Conservation (phyloP, 2,113 vertebrate genomes). For the Megaceryle maxima region DNA sequence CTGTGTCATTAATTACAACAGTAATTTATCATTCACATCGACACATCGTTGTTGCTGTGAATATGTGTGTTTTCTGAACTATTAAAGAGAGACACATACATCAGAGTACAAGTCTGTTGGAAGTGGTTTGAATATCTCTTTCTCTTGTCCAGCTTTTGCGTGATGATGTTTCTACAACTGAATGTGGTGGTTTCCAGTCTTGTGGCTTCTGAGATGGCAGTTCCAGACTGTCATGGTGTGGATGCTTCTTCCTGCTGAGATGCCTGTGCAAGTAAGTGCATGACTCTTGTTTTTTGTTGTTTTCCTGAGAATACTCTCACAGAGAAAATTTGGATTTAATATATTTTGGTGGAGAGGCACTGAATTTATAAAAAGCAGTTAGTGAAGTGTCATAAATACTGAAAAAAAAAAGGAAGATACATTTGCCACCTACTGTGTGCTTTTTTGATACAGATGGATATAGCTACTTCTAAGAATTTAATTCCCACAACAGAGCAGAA, state of each 20-base stretch:
- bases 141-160: background rate
- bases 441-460: background rate
- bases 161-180: background rate
- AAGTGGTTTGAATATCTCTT: background rate
- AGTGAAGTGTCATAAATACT: background rate
- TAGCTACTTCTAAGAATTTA: background rate
- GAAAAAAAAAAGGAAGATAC: background rate
- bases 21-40: background rate
- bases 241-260: background rate
- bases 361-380: background rate
- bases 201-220: background rate
- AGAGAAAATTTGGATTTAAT: background rate
- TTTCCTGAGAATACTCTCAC: background rate
- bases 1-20: background rate
- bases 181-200: background rate
- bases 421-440: background rate
- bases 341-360: background rate
- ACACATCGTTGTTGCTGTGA: accelerated
- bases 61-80: background rate
- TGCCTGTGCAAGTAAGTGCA: background rate
- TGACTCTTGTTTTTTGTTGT: background rate
- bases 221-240: background rate
- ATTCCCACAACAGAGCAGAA: background rate
- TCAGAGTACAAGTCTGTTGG: background rate
- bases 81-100: background rate